Evolutionary conservation across 2,797 vertebrate genomes (phyloP).

Genomic region (Orientallactaga sibirica): DNA sequence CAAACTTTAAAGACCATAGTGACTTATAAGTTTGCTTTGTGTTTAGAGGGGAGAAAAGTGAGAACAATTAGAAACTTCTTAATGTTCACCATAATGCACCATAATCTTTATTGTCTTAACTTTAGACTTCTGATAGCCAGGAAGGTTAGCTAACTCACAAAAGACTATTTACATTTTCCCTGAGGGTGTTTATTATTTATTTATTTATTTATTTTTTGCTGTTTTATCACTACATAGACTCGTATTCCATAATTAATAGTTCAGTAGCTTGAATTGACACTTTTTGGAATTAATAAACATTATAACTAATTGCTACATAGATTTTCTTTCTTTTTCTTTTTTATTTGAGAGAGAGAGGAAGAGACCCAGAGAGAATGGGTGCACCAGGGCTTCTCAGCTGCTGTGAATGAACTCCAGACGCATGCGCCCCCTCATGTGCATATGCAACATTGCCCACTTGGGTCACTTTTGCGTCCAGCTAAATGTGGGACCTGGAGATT

Average conservation of each 20-base stretch:
- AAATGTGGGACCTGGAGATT: not conserved
- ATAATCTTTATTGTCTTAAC: not conserved
- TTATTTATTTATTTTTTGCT: not conserved
- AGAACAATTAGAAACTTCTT: not conserved
- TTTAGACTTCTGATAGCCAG: not conserved
- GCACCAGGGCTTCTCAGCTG: too few relatives aligned
- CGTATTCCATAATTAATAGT: not conserved
- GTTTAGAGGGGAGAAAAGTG: not conserved
- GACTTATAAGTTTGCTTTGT: not conserved
- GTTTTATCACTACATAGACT: not conserved
- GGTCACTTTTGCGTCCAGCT: too few relatives aligned
- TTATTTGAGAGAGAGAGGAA: too few relatives aligned
- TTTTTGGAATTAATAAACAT: not conserved
- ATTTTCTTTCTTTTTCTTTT: not conserved
- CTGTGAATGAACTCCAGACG: too few relatives aligned
- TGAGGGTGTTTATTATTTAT: not conserved
- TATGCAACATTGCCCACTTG: too few relatives aligned
- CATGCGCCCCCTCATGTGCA: too few relatives aligned
- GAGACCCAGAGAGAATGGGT: too few relatives aligned
- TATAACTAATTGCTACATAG: not conserved
- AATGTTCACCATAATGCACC: not conserved
- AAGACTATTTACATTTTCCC: not conserved
- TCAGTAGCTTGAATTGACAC: not conserved
- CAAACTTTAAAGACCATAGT: not conserved
- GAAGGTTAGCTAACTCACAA: not conserved